Conservation (phyloP, 2,888 invertebrate genomes). For the Camponotus fellah region DNA sequence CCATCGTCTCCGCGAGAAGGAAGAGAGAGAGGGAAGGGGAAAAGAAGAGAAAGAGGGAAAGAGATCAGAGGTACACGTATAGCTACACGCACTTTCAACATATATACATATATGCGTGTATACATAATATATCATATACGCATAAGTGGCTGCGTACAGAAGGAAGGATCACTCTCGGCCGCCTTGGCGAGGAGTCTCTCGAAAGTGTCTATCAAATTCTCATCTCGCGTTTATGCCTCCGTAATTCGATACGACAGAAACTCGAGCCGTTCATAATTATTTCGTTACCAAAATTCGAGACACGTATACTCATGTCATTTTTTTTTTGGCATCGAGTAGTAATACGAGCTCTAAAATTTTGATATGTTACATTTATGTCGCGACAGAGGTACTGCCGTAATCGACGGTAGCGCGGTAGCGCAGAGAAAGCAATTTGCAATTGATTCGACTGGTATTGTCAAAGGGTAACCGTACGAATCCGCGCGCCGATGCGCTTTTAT, state of each 20-base stretch:
- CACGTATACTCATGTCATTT: background rate
- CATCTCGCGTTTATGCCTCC: background rate
- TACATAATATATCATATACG: slow-evolving; percentile 66
- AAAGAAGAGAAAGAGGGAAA: background rate
- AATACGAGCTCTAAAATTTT: slow-evolving; percentile 25
- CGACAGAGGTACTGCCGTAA: slow-evolving; percentile 27
- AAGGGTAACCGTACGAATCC: slow-evolving; percentile 64
- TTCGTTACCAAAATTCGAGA: slow-evolving; percentile 34
- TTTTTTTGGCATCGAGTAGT: slow-evolving; percentile 2
- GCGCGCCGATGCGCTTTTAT: slow-evolving; percentile 60
- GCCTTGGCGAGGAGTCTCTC: slow-evolving; percentile 2
- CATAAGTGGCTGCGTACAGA: slow-evolving; percentile 46
- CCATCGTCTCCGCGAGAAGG: slow-evolving; percentile 60
- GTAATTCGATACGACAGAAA: slow-evolving; percentile 33
- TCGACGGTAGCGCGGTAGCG: slow-evolving; percentile 35
- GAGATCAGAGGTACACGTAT: slow-evolving; percentile 61
- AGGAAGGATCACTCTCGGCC: slow-evolving; percentile 49
- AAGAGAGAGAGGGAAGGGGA: background rate
- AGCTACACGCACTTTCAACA: slow-evolving; percentile 29
- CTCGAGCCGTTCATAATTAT: slow-evolving; percentile 16
- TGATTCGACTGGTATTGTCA: slow-evolving; percentile 71
- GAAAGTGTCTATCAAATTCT: slow-evolving; percentile 50
- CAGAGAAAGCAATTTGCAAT: slow-evolving; percentile 67
- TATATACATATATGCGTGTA: slow-evolving; percentile 35
- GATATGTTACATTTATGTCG: slow-evolving; percentile 8